These are phyloP conservation scores for Parauchenoglanis ngamensis DNA, from an alignment of 2,797 vertebrate species.

Conservation along the genomic window DNA sequence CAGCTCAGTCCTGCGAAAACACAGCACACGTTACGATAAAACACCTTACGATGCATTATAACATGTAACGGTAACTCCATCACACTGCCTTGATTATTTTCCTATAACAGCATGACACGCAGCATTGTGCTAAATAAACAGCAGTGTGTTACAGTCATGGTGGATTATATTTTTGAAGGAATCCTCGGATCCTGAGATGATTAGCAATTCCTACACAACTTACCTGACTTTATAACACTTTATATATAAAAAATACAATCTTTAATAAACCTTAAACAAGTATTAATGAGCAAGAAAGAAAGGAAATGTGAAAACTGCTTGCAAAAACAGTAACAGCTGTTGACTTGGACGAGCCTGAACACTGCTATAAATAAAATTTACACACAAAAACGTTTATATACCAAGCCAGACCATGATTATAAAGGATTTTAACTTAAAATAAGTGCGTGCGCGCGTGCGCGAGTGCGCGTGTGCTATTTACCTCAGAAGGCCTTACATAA, in stretches of 20 bases:
- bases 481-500: slow-evolving; percentile 16
- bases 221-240: background rate
- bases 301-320: background rate
- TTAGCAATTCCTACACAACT: background rate
- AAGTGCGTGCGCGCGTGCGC: background rate
- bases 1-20: slow-evolving; percentile 45
- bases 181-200: background rate
- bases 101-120: background rate
- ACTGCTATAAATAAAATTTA: background rate
- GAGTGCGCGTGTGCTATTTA: background rate
- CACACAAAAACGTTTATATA: background rate
- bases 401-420: background rate
- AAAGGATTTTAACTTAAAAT: background rate
- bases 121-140: background rate
- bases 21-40: background rate
- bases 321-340: slow-evolving; percentile 25
- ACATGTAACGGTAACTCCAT: background rate
- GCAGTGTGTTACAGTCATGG: background rate
- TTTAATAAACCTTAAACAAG: background rate
- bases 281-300: background rate
- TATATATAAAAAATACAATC: background rate
- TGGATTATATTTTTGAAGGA: background rate
- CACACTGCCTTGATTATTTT: background rate
- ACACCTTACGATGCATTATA: background rate
- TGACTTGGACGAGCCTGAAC: background rate